Evolutionary conservation across 2,797 vertebrate species (phyloP).

Genomic region (Manis pentadactyla): DNA sequence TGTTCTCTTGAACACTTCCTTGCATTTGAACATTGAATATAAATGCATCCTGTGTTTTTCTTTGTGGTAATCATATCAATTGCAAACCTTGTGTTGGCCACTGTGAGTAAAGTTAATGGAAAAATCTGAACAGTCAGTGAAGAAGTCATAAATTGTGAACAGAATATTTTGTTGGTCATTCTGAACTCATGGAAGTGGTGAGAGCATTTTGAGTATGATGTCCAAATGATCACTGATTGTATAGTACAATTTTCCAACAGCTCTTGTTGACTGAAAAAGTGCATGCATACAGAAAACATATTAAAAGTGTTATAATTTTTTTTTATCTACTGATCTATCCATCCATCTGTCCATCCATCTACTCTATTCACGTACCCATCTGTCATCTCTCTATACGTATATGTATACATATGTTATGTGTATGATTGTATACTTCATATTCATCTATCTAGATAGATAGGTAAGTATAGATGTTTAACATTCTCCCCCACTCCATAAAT

Average conservation of each 20-base stretch:
- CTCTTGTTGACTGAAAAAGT: neutral
- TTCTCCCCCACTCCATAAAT: neutral
- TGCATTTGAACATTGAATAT: neutral
- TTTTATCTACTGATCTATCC: neutral
- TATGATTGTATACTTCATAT: neutral
- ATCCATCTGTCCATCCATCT: too few species aligned
- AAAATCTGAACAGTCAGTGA: neutral
- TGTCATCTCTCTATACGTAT: neutral
- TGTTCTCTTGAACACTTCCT: neutral
- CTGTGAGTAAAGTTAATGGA: neutral
- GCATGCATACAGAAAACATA: neutral
- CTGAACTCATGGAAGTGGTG: neutral
- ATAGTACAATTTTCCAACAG: neutral
- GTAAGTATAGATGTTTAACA: neutral
- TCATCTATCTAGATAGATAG: neutral
- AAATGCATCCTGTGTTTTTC: neutral
- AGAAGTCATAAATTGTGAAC: neutral
- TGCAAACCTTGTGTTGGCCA: neutral
- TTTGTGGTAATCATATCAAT: neutral
- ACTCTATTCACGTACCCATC: neutral
- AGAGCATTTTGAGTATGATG: neutral
- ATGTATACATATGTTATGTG: neutral
- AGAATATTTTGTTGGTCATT: neutral
- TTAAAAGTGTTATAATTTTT: neutral
- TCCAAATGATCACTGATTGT: neutral